Evolutionary conservation across 2,888 invertebrate species (phyloP).

Genomic region (Drosophila stalkeri): DNA sequence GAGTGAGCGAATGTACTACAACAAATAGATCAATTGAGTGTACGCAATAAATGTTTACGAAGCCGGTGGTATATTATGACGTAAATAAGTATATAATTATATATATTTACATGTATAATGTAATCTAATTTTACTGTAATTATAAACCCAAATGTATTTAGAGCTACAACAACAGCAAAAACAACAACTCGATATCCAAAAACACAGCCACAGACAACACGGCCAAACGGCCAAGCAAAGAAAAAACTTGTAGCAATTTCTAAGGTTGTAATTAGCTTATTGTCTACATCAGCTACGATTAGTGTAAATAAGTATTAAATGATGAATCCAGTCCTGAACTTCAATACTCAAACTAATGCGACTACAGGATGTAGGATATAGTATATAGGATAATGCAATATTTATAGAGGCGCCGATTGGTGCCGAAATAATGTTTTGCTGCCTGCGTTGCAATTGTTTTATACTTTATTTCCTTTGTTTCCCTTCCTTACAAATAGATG

Average conservation of each 20-base stretch:
- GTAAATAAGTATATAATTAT: constrained; percentile 38
- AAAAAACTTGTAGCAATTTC: constrained; percentile 79
- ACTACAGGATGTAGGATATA: constrained; percentile 23
- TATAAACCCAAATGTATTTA: constrained; percentile 48
- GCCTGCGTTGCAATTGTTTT: constrained; percentile 5
- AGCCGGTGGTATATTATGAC: constrained; percentile 57
- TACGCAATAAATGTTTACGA: constrained; percentile 58
- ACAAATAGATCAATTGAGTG: constrained; percentile 73
- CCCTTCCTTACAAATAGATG: background rate
- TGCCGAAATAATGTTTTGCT: constrained; percentile 13
- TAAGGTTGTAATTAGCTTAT: constrained; percentile 80
- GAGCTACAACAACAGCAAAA: constrained; percentile 11
- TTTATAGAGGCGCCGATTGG: constrained; percentile 3
- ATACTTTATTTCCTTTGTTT: background rate
- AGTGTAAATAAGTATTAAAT: constrained; percentile 40
- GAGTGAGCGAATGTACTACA: constrained; percentile 78
- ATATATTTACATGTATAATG: constrained; percentile 26
- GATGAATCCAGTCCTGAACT: constrained; percentile 39
- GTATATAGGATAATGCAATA: constrained; percentile 10
- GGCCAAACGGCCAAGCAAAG: constrained; percentile 12
- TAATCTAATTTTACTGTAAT: constrained; percentile 44
- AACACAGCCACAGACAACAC: background rate
- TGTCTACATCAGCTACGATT: constrained; percentile 22
- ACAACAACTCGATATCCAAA: constrained; percentile 21
- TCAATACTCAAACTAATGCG: constrained; percentile 26